Evolutionary conservation across 2,888 invertebrate genomes (phyloP), one percentile per base, ranked within the genome.

Genomic region (Deilephila elpenor): DNA sequence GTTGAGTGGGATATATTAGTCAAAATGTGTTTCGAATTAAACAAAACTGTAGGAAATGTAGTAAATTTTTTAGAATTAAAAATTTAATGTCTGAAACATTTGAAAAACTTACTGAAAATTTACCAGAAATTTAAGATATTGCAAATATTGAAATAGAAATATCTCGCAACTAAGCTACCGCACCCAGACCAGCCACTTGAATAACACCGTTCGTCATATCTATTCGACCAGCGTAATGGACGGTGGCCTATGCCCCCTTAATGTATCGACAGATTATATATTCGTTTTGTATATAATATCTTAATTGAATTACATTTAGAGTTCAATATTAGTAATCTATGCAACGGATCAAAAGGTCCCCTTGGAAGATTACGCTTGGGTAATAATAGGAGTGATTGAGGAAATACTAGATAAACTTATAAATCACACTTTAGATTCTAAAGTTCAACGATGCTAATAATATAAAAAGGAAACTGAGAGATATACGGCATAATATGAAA

Each of bases 281-380:
- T 67, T 67, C 29, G 44, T 51, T 67, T 67, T 67, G 51, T 25
- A 67, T 67, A 67, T 67, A 51, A 67, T 51, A 67, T 51, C 67
- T 67, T 67, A 67, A 67, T 67, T 67, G 67, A 67, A 67, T 67
- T 44, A 67, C 14, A 67, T 44, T 67, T 67, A 67, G 67, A 44
- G 17, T 51, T 51, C 51, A 44, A 20, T 67, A 51, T 67, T 44
- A 67, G 25, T 67, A 51, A 62, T 62, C 62, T 37, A 34, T 7
- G 25, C 51, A 67, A 56, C n/a, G 51, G 67, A 67, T 51, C 44
- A 25, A 67, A 67, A 67, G 67, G 67, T 67, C 5, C 25, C n/a
- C 67, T 17, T 67, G 20, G 56, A 62, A 51, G 44, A 51, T 67
- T 67, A 67, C 7, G 67, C 37, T 56, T 56, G 56, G n/a, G 56